Base-by-base conservation (phyloP, 2,113 vertebrate genomes). In the Halichoeres trimaculatus region DNA sequence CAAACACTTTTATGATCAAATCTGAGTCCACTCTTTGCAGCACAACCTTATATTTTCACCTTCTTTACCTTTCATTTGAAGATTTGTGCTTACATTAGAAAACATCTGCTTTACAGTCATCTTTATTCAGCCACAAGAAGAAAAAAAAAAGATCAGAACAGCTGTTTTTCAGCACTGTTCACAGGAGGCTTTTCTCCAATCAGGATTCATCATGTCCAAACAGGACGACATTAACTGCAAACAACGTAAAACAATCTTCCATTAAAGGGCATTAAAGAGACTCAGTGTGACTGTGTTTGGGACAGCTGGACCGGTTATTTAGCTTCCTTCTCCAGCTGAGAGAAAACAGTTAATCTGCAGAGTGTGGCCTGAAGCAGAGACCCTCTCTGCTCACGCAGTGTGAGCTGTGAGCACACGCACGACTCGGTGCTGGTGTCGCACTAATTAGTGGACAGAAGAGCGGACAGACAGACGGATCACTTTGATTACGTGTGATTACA, bases 381-480 rank as follows among this genome's bases (percentile, higher is more conserved):
- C 30, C 30, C 43, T 66, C 67, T 43, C 68, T 34, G 58, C 45
- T 30, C 30, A 4, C 0, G 24, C 0, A 0, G 41, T 8, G 24
- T 1, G 54, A 30, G 66, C 71, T 8, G 36, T 0, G 3, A 34
- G 58, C 43, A 6, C 70, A 43, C 16, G 40, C 5, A 12, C 12
- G 12, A 40, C 10, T n/a, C 43, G 16, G 16, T 23, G 45, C 26
- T 1, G 54, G 38, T 55, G 59, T 54, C 14, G 35, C 13, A 30
- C 60, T 36, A n/a, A 51, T 5, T 24, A 56, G 73, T 3, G 77
- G 71, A 74, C 68, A 22, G 72, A 56, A 50, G 55, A 41, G 60
- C 68, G 70, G 72, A 74, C 78, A 62, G 71, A 73, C 78, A 62
- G 68, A 71, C 75, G 5, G 2, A 23, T 53, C 20, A 34, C 83